Base-by-base conservation (phyloP, 2,888 invertebrate species). In the Ormyrus labotus region DNA sequence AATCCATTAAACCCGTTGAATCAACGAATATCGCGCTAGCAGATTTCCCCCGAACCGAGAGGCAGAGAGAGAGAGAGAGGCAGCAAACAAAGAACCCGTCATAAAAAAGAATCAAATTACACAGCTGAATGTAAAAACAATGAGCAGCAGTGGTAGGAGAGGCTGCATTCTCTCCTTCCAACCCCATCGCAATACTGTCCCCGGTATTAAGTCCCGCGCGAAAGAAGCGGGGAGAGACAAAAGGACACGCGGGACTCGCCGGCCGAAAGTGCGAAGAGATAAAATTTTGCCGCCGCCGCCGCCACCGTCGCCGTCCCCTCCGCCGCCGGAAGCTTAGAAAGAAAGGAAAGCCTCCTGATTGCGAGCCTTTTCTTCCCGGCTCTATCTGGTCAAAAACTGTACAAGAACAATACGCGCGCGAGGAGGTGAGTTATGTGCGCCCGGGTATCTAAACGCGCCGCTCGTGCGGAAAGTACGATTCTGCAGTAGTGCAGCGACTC, bases 291-390 rank as follows among this genome's bases (percentile, higher is more conserved):
- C 78, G 67, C 13, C 13, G 0, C 0, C 48, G 69, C 64, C 71
- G 69, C 69, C 53, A 10, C 61, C n/a, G 69, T 69, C 53, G 13
- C 61, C n/a, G 69, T 69, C 53, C 5, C 51, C 11, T 13, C 13
- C 10, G 58, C 48, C 48, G 8, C 51, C 34, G 58, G 65, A 9
- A 8, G 58, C 45, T 51, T 55, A 47, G 34, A 55, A 47, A 47
- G 45, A 68, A 47, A 13, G 34, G 55, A 51, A 19, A 53, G 57
- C 10, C 34, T 13, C 58, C n/a, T 82, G 82, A 83, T 83, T 83
- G 83, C 81, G 68, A 67, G 34, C 34, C 34, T 3, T 34, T 34
- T 34, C 34, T 34, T 34, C 92, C 51, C 93, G 51, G 45, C 60
- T 51, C 57, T 71, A 60, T 72, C 63, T 72, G 93, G 83, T 82